Evolutionary conservation across 2,113 vertebrate species (phyloP), one percentile per base, ranked within the genome.

Genomic region (Hippocampus guttulatus): DNA sequence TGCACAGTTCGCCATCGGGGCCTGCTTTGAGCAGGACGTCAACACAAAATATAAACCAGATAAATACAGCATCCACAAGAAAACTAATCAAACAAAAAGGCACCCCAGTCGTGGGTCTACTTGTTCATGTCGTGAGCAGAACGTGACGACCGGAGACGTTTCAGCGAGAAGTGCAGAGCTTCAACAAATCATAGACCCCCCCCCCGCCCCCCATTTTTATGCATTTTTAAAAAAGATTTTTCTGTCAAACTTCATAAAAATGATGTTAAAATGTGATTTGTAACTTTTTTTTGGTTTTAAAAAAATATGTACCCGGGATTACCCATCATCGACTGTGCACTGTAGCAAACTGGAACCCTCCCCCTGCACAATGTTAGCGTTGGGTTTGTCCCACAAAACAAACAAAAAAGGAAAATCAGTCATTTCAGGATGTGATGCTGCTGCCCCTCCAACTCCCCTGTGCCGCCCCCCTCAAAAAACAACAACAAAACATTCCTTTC

Each of bases 251-350:
- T 88, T 89, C 87, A 90, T 89, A 90, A 89, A 91, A 91, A 91
- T 87, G 80, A 92, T 75, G 79, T 85, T 88, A 88, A 90, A 93
- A 91, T 91, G 88, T 83, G 25, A 91, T 88, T 91, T 87, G 86
- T 27, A 47, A 8, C n/a, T 65, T 65, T 65, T 90, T 91, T 93
- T 93, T 93, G 91, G 90, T 92, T 91, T 92, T 90, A 86, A 91
- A 92, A 92, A 90, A 90, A 91, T 89, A 91, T 87, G 90, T 92
- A 92, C 90, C 90, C 90, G 89, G 91, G 90, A 90, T 91, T 88
- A 87, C 82, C 89, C 91, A 86, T 87, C 79, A 86, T 86, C 76
- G 76, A 90, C 87, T 91, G 91, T 91, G 91, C 89, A 91, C 87
- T 85, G 82, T 89, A 89, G 87, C 87, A 84, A 87, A 90, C 85